These are phyloP conservation scores for Andrena bucephala DNA, from an alignment of 2,888 invertebrate genomes.

Conservation along the genomic window DNA sequence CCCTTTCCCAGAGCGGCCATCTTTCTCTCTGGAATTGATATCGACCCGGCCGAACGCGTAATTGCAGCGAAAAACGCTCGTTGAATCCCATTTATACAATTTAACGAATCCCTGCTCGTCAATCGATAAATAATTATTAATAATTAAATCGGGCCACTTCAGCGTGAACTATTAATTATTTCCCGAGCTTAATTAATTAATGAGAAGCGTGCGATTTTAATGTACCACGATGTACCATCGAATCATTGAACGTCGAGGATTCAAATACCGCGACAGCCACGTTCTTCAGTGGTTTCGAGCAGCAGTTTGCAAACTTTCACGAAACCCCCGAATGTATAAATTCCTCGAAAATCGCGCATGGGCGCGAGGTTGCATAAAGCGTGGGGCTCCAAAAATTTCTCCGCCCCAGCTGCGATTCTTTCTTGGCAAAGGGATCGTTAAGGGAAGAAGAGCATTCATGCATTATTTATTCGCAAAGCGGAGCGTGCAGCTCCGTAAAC, in stretches of 20 bases:
- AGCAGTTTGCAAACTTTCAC: no score
- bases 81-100: background rate
- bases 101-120: background rate
- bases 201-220: background rate
- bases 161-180: constrained; percentile 5
- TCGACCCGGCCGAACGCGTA: background rate
- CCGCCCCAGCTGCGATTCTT: constrained; percentile 11
- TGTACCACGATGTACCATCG: no score
- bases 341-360: background rate
- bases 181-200: constrained; percentile 7
- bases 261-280: background rate
- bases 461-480: constrained; percentile 42
- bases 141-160: background rate
- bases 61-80: background rate
- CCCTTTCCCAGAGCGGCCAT: background rate
- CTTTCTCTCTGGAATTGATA: background rate
- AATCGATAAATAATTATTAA: background rate
- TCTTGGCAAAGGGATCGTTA: background rate
- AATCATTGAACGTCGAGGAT: background rate
- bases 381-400: background rate
- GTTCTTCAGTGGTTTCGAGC: no score
- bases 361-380: background rate
- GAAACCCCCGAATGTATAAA: no score
- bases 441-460: constrained; percentile 21
- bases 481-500: background rate